Base-by-base conservation (phyloP, 1,140 invertebrate genomes). In the Drosophila mojavensis region DNA sequence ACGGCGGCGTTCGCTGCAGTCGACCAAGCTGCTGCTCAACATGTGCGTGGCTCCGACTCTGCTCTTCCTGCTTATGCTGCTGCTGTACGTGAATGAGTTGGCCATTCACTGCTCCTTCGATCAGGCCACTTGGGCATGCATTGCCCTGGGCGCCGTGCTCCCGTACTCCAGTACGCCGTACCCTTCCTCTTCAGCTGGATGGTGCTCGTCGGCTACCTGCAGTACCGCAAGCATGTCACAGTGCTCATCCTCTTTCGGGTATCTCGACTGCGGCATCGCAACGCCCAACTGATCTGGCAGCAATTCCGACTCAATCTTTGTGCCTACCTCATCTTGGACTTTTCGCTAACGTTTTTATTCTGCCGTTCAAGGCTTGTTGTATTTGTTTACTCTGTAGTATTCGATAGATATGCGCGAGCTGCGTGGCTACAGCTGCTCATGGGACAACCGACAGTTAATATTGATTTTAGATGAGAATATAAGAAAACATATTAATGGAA, bases 131-230 rank as follows among this genome's bases (percentile, higher is more conserved):
- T 58, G 63, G 11, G 78, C 72, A 3, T 94, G 93, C 76, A 92
- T 94, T 41, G 73, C 92, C 24, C 69, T 94, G 17, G 95, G 95
- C 5, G 93, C 93, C 5, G 50, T 93, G 39, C n/a, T n/a, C n/a
- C n/a, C n/a, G n/a, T n/a, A n/a, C 77, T 95, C 41, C 95, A 95
- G 81, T 95, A 95, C 81, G 93, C 94, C 5, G 93, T 95, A 36
- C 76, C 95, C 17, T 93, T 94, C 3, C 93, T 94, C 67, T 95
- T 95, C 82, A 93, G 93, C 80, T 95, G 95, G 95, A 95, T 95
- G 94, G 80, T 95, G 39, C 93, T 95, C 15, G 94, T 95, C 9
- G 95, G 94, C 9, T 86, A 94, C 54, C 88, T 95, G 53, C 95
- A 95, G 80, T 95, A 95, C 81, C 93, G 94, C 62, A 92, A 94